phyloP scores from a whole-genome alignment of 2,888 invertebrate species.

The Eristalinus aeneus region DNA sequence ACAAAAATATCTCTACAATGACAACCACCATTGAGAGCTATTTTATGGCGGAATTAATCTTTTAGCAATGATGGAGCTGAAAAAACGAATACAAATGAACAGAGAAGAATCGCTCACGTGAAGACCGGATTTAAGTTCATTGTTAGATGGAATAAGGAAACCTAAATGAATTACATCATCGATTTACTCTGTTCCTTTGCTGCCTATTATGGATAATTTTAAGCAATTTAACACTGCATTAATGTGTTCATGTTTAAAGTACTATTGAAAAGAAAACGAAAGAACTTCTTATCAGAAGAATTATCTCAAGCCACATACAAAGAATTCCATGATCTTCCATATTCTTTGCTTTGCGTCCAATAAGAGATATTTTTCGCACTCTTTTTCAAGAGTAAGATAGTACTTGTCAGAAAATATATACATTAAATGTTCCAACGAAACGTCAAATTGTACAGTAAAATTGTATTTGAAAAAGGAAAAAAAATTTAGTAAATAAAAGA shows the following conservation, averaged over 20 bases:
- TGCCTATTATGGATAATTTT: neutral
- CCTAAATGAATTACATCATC: slow-evolving; percentile 61
- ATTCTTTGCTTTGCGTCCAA: neutral
- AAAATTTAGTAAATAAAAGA: slow-evolving; percentile 6
- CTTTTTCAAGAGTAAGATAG: neutral
- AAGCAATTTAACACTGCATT: neutral
- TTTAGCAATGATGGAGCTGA: slow-evolving; percentile 6
- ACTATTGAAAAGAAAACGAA: slow-evolving; percentile 22
- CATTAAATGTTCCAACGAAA: neutral
- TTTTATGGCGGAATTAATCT: slow-evolving; percentile 3
- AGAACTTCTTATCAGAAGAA: slow-evolving; percentile 37
- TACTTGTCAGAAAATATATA: neutral
- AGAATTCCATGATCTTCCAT: slow-evolving; percentile 7
- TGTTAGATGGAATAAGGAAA: slow-evolving; percentile 6
- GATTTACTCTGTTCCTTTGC: slow-evolving; percentile 1
- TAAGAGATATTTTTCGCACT: neutral
- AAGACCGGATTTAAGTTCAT: slow-evolving; percentile 17
- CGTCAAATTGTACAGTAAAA: slow-evolving; percentile 4
- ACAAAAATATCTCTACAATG: slow-evolving; percentile 35
- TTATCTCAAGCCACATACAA: slow-evolving; percentile 20
- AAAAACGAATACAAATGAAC: neutral
- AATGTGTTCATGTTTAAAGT: neutral
- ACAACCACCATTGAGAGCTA: slow-evolving; percentile 7
- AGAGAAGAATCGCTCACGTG: slow-evolving; percentile 42
- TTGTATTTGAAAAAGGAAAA: slow-evolving; percentile 34